Base-by-base conservation (phyloP, 2,888 invertebrate genomes). In the Caenorhabditis zanzibari region DNA sequence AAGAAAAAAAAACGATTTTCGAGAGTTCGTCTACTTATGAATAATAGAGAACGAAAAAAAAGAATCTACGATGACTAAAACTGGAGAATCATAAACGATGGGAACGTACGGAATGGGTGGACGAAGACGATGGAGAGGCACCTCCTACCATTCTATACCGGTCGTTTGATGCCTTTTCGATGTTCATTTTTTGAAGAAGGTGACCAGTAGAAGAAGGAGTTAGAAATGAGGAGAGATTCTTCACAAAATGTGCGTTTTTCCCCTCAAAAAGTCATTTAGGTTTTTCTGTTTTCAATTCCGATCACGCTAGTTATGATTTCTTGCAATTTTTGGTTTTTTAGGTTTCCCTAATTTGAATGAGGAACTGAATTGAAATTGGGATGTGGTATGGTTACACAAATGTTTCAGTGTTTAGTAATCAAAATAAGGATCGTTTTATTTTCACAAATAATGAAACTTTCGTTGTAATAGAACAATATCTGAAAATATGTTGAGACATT, bases 61-160 rank as follows among this genome's bases (percentile, higher is more conserved):
- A 28, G 38, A 52, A 19, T 56, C 38, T 38, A 69, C 44, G 41
- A 38, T 16, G 28, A 19, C 58, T 56, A 47, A 44, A 56, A 56
- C 69, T 69, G 28, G n/a, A 38, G 41, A 44, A 19, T 54, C 68
- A 63, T 79, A 79, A 79, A 54, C 63, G 79, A 63, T 79, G 79
- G 35, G 79, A 79, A 79, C 79, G 71, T 79, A 64, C 63, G 54
- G 79, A 79, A 64, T 79, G 63, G 47, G 64, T 56, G 28, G 71
- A 71, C 22, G 69, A 54, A 63, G 59, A 59, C 58, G 66, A 47
- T 9, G 54, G 41, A 10, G 71, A 77, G 24, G 52, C 69, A 28
- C 68, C 76, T 49, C 69, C 64, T 64, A 79, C 79, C 56, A 58
- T 79, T 71, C 47, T 71, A 79, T 71, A 79, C 79, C 44, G 71